phyloP scores from a whole-genome alignment of 2,888 invertebrate species.

The Dynastes hyllus region DNA sequence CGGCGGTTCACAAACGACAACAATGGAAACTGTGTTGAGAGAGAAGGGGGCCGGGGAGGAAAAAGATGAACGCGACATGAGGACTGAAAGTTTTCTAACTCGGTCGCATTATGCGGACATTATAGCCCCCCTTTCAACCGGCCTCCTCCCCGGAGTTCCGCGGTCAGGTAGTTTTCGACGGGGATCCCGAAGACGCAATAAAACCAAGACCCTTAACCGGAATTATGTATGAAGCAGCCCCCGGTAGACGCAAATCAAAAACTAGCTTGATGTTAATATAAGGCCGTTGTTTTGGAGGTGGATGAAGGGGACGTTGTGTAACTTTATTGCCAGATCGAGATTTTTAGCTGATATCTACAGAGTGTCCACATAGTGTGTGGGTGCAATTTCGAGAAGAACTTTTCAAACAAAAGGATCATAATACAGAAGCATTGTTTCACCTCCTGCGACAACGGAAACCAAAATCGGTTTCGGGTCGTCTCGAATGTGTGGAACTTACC shows the following conservation, averaged over 20 bases:
- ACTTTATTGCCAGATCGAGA: constrained; percentile 29
- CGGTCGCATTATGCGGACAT: constrained; percentile 44
- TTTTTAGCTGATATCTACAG: not conserved
- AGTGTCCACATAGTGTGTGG: not conserved
- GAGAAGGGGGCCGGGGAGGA: not conserved
- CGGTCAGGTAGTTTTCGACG: constrained; percentile 35
- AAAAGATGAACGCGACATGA: not conserved
- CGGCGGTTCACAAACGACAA: not conserved
- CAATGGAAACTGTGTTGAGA: not conserved
- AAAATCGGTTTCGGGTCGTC: too few species aligned
- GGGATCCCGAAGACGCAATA: constrained; percentile 30
- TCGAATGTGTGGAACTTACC: too few species aligned
- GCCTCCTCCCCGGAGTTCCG: not conserved
- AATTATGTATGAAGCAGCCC: constrained; percentile 43
- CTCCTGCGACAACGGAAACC: too few species aligned
- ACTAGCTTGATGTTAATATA: constrained; percentile 20
- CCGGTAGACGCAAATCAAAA: constrained; percentile 38
- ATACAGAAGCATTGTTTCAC: too few species aligned
- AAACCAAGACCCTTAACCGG: constrained; percentile 36
- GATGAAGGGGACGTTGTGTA: not conserved
- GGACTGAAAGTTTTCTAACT: constrained; percentile 34
- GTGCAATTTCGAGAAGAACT: too few species aligned
- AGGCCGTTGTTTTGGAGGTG: not conserved
- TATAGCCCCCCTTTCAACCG: not conserved
- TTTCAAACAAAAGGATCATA: too few species aligned